Evolutionary conservation across 2,797 vertebrate genomes (phyloP).

Genomic region (Coluber constrictor): DNA sequence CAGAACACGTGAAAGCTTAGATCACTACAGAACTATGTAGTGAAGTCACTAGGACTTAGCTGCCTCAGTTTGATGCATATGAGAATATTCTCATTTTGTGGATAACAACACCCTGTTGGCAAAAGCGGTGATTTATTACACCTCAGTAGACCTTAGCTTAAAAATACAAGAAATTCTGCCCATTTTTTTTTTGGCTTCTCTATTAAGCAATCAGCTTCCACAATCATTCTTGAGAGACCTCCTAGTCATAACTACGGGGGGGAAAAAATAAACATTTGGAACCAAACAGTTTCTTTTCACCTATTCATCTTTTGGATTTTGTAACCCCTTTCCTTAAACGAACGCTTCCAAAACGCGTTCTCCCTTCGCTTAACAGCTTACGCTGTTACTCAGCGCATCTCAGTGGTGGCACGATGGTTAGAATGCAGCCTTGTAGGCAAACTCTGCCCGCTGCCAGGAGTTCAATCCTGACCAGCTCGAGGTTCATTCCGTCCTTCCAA

Average conservation of each 20-base stretch:
- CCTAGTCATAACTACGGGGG: slow-evolving; percentile 10
- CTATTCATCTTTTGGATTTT: slow-evolving; percentile 35
- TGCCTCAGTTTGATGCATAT: neutral
- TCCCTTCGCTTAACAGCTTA: slow-evolving; percentile 59
- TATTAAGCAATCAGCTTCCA: neutral
- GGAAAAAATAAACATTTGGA: slow-evolving; percentile 21
- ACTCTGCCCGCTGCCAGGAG: no score
- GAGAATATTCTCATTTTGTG: neutral
- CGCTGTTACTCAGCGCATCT: slow-evolving; percentile 48
- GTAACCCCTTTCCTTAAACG: slow-evolving; percentile 51
- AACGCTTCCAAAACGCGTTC: slow-evolving; percentile 51
- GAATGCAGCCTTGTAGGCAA: no score
- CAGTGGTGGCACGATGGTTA: no score
- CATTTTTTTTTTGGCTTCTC: neutral
- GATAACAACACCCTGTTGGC: neutral
- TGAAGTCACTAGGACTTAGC: neutral
- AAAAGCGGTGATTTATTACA: neutral
- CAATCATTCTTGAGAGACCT: neutral
- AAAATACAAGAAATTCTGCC: neutral
- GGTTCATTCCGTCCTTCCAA: no score
- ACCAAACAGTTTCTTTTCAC: slow-evolving; percentile 27
- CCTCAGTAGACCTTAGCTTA: neutral
- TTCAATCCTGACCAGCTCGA: no score
- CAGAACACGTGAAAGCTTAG: slow-evolving; percentile 6
- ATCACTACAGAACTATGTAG: slow-evolving; percentile 1